A percentile compares a stretch with the other conserved stretches of the same genome.
Conservation (phyloP, 2,113 vertebrate species). For the Tupaia tana region DNA sequence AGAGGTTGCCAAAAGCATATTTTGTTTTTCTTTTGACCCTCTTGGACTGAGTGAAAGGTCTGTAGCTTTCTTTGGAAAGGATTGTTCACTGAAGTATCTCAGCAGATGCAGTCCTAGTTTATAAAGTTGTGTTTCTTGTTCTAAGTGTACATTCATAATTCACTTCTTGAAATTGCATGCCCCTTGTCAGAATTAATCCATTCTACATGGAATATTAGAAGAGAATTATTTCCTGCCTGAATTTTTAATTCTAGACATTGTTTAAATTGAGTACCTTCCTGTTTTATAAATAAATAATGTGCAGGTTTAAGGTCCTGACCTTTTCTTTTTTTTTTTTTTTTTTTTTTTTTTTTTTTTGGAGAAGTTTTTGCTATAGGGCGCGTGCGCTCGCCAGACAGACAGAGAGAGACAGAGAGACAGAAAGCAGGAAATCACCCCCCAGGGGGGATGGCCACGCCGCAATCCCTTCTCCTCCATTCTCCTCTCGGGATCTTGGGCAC, state of each 20-base stretch:
- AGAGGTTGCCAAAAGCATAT: background rate
- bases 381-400: no score
- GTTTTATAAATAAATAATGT: background rate
- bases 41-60: background rate
- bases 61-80: background rate
- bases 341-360: no score
- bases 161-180: background rate
- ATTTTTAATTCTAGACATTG: background rate
- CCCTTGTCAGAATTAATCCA: conserved; percentile 32
- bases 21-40: background rate
- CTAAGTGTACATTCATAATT: background rate
- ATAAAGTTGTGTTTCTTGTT: background rate
- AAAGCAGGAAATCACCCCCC: no score
- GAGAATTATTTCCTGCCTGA: background rate
- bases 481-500: no score
- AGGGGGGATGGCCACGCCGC: no score
- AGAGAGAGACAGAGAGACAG: no score
- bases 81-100: background rate
- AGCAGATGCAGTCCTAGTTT: background rate
- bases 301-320: background rate
- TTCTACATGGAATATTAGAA: background rate
- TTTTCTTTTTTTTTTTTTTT: no score
- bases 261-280: background rate
- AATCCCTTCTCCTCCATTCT: no score
- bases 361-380: no score